phyloP scores from a whole-genome alignment of 2,888 invertebrate genomes.

The Hyposoter dolosus region DNA sequence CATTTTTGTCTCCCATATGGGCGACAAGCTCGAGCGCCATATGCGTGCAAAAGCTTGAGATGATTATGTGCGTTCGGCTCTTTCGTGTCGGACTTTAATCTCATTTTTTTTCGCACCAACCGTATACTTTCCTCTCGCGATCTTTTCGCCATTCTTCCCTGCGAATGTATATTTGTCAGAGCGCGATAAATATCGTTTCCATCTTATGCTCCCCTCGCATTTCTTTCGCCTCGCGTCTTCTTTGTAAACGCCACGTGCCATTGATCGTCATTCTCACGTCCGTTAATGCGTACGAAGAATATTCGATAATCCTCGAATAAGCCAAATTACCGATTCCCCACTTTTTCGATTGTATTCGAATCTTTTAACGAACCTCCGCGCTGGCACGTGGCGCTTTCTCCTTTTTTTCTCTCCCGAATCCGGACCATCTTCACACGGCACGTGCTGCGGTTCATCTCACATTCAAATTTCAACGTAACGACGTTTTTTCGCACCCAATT shows the following conservation, averaged over 20 bases:
- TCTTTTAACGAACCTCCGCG: conserved; percentile 42
- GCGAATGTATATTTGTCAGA: conserved; percentile 4
- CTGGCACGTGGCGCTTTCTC: conserved; percentile 40
- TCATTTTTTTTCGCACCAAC: conserved; percentile 26
- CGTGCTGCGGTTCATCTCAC: not conserved
- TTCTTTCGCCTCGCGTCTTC: conserved; percentile 43
- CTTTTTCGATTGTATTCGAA: not conserved
- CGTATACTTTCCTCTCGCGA: conserved; percentile 6
- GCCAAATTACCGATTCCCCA: conserved; percentile 16
- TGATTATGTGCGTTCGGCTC: conserved; percentile 38
- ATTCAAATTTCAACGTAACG: not conserved
- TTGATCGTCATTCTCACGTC: conserved; percentile 36
- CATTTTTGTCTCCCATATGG: conserved; percentile 45
- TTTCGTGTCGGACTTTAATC: conserved; percentile 23
- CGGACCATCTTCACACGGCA: conserved; percentile 13
- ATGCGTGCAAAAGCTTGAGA: conserved; percentile 47
- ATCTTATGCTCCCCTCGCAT: conserved; percentile 12
- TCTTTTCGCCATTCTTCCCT: conserved; percentile 16
- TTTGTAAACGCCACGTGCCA: conserved; percentile 42
- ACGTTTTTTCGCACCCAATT: not conserved
- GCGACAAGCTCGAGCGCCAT: conserved; percentile 46
- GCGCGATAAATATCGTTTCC: conserved; percentile 21
- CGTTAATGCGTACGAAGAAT: not conserved
- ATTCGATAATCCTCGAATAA: conserved; percentile 25
- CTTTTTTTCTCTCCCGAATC: not conserved